Base-by-base conservation (phyloP, 2,113 vertebrate genomes). In the Engystomops pustulosus region DNA sequence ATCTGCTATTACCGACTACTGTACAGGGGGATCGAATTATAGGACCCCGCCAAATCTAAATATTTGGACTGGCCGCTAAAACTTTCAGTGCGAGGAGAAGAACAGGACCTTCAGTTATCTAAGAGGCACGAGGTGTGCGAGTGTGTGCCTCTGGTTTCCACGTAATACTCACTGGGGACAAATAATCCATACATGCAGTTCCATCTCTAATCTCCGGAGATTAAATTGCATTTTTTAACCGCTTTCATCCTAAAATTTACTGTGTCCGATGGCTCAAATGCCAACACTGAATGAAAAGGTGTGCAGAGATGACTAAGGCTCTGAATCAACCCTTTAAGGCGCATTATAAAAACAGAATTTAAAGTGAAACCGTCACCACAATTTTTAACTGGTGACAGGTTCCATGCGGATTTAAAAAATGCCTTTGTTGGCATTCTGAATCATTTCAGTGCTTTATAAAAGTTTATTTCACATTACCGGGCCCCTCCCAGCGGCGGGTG, bases 51-150 rank as follows among this genome's bases (percentile, higher is more conserved):
- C 53, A 55, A 70, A 32, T 0, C 36, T 79, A 69, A 85, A 85
- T 85, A 79, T 85, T 85, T 85, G 55, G 49, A 20, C 55, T 85
- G 83, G 83, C 60, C 6, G 7, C 25, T 6, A 34, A n/a, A 3
- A 14, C 10, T 32, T 38, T 44, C 17, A 25, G 38, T 8, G 32
- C 18, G n/a, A 27, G 34, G 60, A 49, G 74, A 53, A 23, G 67
- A 85, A 85, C 83, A 85, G 49, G 47, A 25, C 75, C 32, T 62
- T 4, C 58, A 69, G 32, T 85, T 36, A 85, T 55, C 47, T 10
- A 6, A 5, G 30, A n/a, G 41, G 55, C 8, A 49, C 55, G 32
- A 78, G 53, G 75, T 38, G 74, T 41, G 74, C 12, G 60, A 65
- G 11, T 4, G 11, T 1, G 25, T 1, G 55, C 55, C 58, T 32